Percentiles rank a stretch among this genome's conserved stretches.
These are phyloP conservation scores for Amphiprion ocellaris DNA, from an alignment of 2,113 vertebrate genomes.

Conservation along the genomic window DNA sequence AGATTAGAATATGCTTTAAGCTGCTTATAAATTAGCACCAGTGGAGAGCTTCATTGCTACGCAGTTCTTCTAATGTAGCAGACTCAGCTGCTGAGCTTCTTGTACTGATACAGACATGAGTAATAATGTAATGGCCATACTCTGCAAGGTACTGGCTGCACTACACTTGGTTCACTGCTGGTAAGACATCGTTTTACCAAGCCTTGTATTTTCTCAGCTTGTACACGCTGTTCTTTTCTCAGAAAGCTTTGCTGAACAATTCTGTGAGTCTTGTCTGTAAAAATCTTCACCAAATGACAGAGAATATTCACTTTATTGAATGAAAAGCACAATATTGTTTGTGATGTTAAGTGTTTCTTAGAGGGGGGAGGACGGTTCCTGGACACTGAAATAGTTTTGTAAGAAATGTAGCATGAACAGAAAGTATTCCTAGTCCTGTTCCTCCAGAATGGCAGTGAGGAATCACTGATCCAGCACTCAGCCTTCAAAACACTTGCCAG, in stretches of 20 bases:
- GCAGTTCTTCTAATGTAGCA: background rate
- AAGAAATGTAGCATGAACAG: slow-evolving; percentile 8
- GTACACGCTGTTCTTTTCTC: background rate
- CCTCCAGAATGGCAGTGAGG: background rate
- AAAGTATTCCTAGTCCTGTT: slow-evolving; percentile 30
- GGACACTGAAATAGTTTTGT: slow-evolving; percentile 2
- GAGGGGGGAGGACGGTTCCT: background rate
- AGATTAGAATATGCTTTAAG: background rate
- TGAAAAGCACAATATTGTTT: background rate
- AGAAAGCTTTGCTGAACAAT: background rate
- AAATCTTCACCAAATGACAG: background rate
- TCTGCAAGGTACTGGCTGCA: background rate
- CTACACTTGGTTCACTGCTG: background rate
- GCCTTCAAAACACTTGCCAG: slow-evolving; percentile 48
- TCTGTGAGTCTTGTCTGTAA: background rate
- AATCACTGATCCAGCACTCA: background rate
- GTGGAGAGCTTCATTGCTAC: background rate
- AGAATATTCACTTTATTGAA: background rate
- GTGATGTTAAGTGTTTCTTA: background rate
- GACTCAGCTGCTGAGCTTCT: background rate
- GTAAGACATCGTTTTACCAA: background rate
- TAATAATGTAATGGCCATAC: background rate
- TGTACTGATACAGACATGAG: slow-evolving; percentile 1
- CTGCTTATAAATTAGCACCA: background rate
- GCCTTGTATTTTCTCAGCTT: background rate